Percentiles rank a stretch among this genome's conserved stretches.
These are phyloP conservation scores for Bhutanitis thaidina DNA, from an alignment of 2,888 invertebrate species.

Conservation along the genomic window DNA sequence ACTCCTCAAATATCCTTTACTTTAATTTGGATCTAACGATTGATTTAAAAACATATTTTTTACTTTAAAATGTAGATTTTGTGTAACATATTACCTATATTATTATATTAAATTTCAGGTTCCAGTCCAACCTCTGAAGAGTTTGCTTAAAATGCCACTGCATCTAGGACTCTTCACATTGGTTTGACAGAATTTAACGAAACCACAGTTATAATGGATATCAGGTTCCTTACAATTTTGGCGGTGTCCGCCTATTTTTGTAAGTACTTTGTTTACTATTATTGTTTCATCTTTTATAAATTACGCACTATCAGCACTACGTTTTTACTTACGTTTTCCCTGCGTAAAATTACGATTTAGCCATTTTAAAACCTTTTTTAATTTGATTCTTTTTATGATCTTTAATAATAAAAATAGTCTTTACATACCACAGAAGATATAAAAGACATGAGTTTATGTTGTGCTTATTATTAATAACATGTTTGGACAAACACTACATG, in stretches of 20 bases:
- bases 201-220: conserved; percentile 45
- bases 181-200: conserved; percentile 33
- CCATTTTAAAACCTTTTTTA: too few relatives aligned
- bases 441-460: too few relatives aligned
- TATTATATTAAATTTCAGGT: conserved; percentile 35
- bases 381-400: too few relatives aligned
- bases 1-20: too few relatives aligned
- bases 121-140: conserved; percentile 28
- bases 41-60: too few relatives aligned
- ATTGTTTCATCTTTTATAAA: not conserved
- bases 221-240: conserved; percentile 46
- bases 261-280: conserved; percentile 47
- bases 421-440: too few relatives aligned
- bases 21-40: too few relatives aligned
- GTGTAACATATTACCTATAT: not conserved
- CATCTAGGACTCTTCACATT: conserved; percentile 29
- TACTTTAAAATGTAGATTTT: not conserved
- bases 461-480: too few relatives aligned
- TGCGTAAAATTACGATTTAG: too few relatives aligned
- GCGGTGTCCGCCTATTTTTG: conserved; percentile 56
- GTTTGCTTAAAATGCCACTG: conserved; percentile 39
- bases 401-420: too few relatives aligned
- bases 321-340: too few relatives aligned
- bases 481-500: not conserved
- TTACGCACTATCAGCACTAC: too few relatives aligned